Percentiles rank a stretch among this genome's conserved stretches.
Evolutionary conservation across 2,797 vertebrate species (phyloP).

Genomic region (Phalanger gymnotis): DNA sequence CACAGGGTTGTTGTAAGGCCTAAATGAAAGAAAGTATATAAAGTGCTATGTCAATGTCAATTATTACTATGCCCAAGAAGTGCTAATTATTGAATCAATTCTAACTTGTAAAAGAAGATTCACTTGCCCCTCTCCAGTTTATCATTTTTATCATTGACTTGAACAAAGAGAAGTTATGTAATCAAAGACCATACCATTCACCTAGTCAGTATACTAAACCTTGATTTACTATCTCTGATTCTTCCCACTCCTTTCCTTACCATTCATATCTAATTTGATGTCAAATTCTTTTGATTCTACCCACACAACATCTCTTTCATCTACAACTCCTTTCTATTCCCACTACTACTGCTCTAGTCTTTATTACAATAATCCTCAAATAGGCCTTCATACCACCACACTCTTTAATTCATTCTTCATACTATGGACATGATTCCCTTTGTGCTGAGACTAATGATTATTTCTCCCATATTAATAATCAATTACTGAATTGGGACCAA

Average conservation of each 20-base stretch:
- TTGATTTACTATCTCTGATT: not conserved
- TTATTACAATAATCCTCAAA: not conserved
- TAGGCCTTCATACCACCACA: not conserved
- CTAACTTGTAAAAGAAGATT: not conserved
- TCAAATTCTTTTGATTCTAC: not conserved
- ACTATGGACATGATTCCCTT: not conserved
- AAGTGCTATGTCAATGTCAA: not conserved
- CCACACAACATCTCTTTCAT: not conserved
- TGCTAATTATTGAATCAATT: not conserved
- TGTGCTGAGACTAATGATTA: too few species aligned
- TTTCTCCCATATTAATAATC: too few species aligned
- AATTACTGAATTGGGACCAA: too few species aligned
- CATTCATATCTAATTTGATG: not conserved
- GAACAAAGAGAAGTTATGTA: too few species aligned
- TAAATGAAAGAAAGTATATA: not conserved
- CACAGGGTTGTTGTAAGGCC: not conserved
- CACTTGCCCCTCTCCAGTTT: not conserved
- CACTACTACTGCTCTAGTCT: not conserved
- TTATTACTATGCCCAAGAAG: not conserved
- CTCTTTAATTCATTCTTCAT: conserved; percentile 12
- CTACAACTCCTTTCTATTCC: not conserved
- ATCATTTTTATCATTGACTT: not conserved
- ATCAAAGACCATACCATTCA: not conserved
- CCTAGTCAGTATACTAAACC: not conserved
- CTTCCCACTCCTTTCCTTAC: not conserved